These are phyloP conservation scores for Ataeniobius toweri DNA, from an alignment of 2,797 vertebrate species.

Conservation along the genomic window DNA sequence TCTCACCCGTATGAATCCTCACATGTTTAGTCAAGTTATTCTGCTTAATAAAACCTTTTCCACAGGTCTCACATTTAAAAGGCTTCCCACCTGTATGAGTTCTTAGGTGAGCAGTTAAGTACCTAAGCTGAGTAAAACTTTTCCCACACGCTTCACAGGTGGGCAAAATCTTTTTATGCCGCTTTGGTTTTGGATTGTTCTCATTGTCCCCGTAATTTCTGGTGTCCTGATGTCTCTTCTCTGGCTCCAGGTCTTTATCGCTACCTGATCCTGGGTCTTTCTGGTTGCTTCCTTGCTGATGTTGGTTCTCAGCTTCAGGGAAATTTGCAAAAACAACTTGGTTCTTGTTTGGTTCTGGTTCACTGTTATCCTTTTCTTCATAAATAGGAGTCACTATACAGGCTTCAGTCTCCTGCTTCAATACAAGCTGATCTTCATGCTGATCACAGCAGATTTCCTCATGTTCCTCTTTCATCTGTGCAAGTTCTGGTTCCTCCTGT, in stretches of 20 bases:
- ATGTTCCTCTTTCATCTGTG: too few relatives aligned
- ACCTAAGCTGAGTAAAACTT: slow-evolving; percentile 2
- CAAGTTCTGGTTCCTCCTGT: too few relatives aligned
- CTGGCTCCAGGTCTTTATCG: not conserved
- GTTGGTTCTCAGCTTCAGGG: not conserved
- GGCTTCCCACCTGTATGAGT: slow-evolving; percentile 1
- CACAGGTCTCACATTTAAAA: not conserved
- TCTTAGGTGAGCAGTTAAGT: slow-evolving; percentile 6
- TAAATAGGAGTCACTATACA: not conserved
- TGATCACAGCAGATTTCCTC: not conserved
- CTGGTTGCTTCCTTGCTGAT: not conserved
- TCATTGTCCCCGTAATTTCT: not conserved
- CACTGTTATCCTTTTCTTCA: not conserved
- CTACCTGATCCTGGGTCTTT: not conserved
- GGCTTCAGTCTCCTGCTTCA: not conserved
- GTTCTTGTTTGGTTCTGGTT: not conserved
- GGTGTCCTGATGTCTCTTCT: not conserved
- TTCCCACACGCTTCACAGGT: not conserved
- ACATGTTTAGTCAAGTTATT: not conserved
- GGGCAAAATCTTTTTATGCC: not conserved
- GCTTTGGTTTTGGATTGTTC: not conserved
- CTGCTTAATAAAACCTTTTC: not conserved
- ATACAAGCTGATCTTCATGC: not conserved
- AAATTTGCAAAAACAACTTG: not conserved
- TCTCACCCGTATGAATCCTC: slow-evolving; percentile 6